These are phyloP conservation scores for Kryptolebias ocellatus DNA, from an alignment of 2,797 vertebrate species.

Conservation along the genomic window DNA sequence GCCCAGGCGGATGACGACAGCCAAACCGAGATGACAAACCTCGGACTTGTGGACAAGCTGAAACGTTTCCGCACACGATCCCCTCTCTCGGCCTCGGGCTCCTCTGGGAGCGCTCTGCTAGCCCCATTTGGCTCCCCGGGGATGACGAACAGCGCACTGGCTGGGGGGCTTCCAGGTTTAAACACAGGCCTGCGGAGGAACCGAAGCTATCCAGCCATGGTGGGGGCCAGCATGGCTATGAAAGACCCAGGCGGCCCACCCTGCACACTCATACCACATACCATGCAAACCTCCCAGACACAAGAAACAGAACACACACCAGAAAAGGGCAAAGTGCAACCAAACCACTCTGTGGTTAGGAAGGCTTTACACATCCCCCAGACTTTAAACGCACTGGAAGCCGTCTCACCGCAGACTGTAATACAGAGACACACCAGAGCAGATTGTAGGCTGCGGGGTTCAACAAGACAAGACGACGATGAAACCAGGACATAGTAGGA, in stretches of 20 bases:
- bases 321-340: slow-evolving; percentile 40
- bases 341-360: slow-evolving; percentile 15
- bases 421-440: slow-evolving; percentile 74
- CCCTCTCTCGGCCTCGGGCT: slow-evolving; percentile 69
- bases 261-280: slow-evolving; percentile 81
- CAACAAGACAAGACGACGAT: slow-evolving; percentile 23
- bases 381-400: slow-evolving; percentile 47
- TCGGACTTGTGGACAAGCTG: slow-evolving; percentile 95
- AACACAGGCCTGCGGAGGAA: slow-evolving; percentile 92
- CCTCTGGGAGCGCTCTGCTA: slow-evolving; percentile 68
- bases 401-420: slow-evolving; percentile 53
- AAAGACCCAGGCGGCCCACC: slow-evolving; percentile 87
- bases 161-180: slow-evolving; percentile 84
- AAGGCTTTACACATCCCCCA: slow-evolving; percentile 45
- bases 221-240: slow-evolving; percentile 98
- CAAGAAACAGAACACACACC: slow-evolving; percentile 18
- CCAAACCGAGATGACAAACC: slow-evolving; percentile 90
- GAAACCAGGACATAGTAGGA: slow-evolving; percentile 37
- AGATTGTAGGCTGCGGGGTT: slow-evolving; percentile 26
- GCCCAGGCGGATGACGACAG: slow-evolving; percentile 80
- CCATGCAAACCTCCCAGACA: slow-evolving; percentile 31
- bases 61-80: slow-evolving; percentile 89
- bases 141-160: slow-evolving; percentile 76
- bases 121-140: slow-evolving; percentile 81
- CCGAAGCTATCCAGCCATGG: slow-evolving; percentile 94